phyloP scores from a whole-genome alignment of 2,797 vertebrate species.

The Argya squamiceps region DNA sequence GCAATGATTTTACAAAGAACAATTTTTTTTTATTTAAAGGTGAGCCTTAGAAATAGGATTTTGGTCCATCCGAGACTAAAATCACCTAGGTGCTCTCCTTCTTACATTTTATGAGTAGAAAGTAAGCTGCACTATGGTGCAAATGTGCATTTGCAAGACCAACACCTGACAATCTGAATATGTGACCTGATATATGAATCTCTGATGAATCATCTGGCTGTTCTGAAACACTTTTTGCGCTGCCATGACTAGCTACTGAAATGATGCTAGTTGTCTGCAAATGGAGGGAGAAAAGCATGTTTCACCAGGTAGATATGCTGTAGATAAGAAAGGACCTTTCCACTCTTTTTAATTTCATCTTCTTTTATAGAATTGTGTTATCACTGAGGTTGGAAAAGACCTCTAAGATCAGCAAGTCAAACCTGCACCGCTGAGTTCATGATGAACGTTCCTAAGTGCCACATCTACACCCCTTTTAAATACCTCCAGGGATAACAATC shows the following conservation, averaged over 20 bases:
- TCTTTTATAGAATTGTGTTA: background rate
- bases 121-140: accelerated
- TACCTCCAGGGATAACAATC: background rate
- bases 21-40: background rate
- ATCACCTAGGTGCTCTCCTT: background rate
- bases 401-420: background rate
- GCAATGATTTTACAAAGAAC: background rate
- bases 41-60: background rate
- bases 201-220: background rate
- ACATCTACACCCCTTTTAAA: background rate
- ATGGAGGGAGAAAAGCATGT: background rate
- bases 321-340: background rate
- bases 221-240: background rate
- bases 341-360: background rate
- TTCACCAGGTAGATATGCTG: background rate
- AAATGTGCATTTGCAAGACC: background rate
- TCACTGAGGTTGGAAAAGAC: background rate
- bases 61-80: background rate
- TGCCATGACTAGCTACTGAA: background rate
- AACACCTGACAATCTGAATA: background rate
- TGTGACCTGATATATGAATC: background rate
- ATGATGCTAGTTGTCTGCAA: background rate
- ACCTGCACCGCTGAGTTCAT: background rate
- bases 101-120: background rate
- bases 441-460: accelerated